Conservation (phyloP, 2,797 vertebrate species). For the Schizothorax lantsangensis region DNA sequence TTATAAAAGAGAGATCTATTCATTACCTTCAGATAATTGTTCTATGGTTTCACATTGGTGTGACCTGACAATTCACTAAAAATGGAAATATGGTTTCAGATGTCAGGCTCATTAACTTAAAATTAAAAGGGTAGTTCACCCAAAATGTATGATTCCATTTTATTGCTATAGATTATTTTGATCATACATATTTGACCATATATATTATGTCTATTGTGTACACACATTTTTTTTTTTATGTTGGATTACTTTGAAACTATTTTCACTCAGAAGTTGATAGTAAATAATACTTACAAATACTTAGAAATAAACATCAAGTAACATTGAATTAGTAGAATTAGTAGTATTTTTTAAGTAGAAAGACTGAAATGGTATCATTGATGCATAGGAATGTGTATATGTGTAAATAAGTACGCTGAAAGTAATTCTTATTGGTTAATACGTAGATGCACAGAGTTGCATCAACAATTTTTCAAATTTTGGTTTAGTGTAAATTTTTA, state of each 20-base stretch:
- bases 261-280: background rate
- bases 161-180: background rate
- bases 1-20: conserved; percentile 8
- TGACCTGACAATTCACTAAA: background rate
- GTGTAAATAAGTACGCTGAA: background rate
- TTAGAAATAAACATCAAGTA: background rate
- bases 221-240: background rate
- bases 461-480: background rate
- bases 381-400: background rate
- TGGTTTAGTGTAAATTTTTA: background rate
- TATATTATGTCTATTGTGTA: background rate
- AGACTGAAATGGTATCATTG: background rate
- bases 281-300: background rate
- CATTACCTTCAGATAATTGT: conserved; percentile 17
- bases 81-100: background rate
- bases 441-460: no score
- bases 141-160: background rate
- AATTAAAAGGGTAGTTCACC: background rate
- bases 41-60: background rate
- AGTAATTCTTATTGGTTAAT: background rate
- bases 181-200: background rate
- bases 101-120: background rate
- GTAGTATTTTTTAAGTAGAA: background rate
- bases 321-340: background rate
- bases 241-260: background rate